Conservation (phyloP, 1,140 invertebrate species). For the Sweltsa coloradensis region DNA sequence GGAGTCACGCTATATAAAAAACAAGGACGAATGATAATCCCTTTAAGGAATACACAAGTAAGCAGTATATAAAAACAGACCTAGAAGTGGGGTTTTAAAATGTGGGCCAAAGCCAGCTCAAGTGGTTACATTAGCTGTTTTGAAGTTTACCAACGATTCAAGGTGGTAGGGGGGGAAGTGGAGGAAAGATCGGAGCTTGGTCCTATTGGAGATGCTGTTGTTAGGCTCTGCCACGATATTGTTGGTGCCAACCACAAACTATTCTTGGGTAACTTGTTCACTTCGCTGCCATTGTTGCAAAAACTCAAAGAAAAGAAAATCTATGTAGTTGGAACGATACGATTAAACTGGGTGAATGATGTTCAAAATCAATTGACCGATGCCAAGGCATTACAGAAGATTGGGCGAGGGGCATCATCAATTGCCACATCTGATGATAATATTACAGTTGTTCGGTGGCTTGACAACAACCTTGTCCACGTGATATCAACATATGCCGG, state of each 20-base stretch:
- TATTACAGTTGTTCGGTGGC: conserved; percentile 15
- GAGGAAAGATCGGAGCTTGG: neutral
- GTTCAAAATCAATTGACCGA: conserved; percentile 4
- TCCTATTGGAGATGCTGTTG: conserved; percentile 9
- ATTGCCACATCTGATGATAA: conserved; percentile 12
- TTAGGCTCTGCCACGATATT: conserved; percentile 3
- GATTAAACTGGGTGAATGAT: conserved; percentile 10
- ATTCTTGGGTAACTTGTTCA: conserved; percentile 17
- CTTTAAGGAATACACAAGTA: too few relatives aligned
- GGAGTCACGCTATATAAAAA: neutral
- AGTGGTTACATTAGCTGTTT: conserved; percentile 16
- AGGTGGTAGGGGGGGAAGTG: conserved; percentile 1
- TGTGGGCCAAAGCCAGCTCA: conserved; percentile 10
- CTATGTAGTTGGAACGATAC: conserved; percentile 13
- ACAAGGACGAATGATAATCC: too few relatives aligned
- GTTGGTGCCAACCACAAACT: conserved; percentile 13
- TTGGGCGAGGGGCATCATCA: conserved; percentile 11
- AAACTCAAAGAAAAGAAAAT: conserved; percentile 9
- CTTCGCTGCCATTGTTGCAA: conserved; percentile 8
- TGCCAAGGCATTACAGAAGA: conserved; percentile 14
- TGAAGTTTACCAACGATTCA: conserved; percentile 17
- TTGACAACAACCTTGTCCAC: conserved; percentile 17
- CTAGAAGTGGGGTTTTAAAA: conserved; percentile 22
- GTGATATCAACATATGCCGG: conserved; percentile 17
- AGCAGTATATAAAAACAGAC: conserved; percentile 19